These are phyloP conservation scores for Cygnus atratus DNA, from an alignment of 2,113 vertebrate species.

Conservation along the genomic window DNA sequence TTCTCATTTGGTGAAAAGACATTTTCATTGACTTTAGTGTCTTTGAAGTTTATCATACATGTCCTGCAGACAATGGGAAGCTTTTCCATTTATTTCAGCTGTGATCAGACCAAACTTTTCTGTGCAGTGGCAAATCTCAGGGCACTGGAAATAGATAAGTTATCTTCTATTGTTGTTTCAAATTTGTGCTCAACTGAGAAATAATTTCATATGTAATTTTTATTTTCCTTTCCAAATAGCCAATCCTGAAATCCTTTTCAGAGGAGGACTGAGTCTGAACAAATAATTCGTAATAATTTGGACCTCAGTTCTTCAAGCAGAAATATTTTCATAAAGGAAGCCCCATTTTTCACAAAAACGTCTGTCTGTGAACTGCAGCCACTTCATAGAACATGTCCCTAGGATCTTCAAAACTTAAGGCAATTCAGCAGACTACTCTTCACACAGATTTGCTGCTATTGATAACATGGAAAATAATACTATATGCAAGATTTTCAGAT, in stretches of 20 bases:
- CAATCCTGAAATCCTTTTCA: not conserved
- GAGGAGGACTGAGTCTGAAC: not conserved
- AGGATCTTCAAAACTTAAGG: not conserved
- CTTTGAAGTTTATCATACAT: not conserved
- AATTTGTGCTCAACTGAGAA: not conserved
- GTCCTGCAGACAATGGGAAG: not conserved
- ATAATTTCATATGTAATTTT: not conserved
- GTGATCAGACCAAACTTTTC: not conserved
- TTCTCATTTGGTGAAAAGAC: not conserved
- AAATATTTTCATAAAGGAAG: not conserved
- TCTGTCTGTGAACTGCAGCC: not conserved
- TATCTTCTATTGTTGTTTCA: not conserved
- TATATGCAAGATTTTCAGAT: not conserved
- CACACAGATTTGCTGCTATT: not conserved
- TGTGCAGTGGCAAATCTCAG: not conserved
- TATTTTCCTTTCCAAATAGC: not conserved
- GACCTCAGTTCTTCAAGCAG: not conserved
- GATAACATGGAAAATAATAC: not conserved
- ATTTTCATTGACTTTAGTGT: not conserved
- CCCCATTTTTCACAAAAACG: not conserved
- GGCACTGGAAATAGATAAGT: not conserved
- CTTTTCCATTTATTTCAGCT: not conserved
- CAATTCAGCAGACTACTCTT: not conserved
- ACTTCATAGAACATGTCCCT: not conserved
- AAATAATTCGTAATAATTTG: not conserved